phyloP scores from a whole-genome alignment of 2,797 vertebrate species.

The Sebastes taczanowskii region DNA sequence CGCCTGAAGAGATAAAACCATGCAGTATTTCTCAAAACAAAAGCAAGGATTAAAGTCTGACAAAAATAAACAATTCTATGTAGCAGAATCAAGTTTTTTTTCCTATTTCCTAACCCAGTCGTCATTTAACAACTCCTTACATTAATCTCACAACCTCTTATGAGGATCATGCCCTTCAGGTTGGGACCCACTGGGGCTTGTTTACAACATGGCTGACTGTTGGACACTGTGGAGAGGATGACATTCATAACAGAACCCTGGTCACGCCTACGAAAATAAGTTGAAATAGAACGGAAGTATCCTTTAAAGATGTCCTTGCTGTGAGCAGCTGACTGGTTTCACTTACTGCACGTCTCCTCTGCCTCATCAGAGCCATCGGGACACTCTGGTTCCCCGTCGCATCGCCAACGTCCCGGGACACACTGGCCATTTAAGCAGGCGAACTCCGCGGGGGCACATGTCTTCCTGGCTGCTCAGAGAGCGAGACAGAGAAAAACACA shows the following conservation, averaged over 20 bases:
- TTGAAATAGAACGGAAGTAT: not conserved
- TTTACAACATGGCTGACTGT: not conserved
- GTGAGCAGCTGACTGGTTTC: not conserved
- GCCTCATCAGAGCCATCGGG: slow-evolving; percentile 93
- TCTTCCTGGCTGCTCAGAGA: slow-evolving; percentile 89
- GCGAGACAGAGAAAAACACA: not conserved
- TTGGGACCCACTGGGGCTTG: not conserved
- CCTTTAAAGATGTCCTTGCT: not conserved
- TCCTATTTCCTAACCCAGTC: too few relatives aligned
- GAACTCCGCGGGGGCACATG: slow-evolving; percentile 91
- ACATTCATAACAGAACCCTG: not conserved
- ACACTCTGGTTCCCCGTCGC: slow-evolving; percentile 95
- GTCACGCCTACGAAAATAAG: not conserved
- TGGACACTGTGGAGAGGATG: not conserved
- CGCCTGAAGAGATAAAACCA: not conserved
- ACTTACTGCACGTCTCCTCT: slow-evolving; percentile 92
- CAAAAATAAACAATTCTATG: too few relatives aligned
- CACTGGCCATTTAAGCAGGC: slow-evolving; percentile 94
- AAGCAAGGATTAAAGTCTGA: too few relatives aligned
- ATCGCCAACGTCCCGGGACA: slow-evolving; percentile 92
- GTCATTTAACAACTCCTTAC: too few relatives aligned
- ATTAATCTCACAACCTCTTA: too few relatives aligned
- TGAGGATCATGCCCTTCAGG: not conserved
- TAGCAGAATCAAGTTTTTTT: too few relatives aligned
- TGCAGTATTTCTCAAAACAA: not conserved